Evolutionary conservation across 2,888 invertebrate genomes (phyloP).

Genomic region (Altica lythri): DNA sequence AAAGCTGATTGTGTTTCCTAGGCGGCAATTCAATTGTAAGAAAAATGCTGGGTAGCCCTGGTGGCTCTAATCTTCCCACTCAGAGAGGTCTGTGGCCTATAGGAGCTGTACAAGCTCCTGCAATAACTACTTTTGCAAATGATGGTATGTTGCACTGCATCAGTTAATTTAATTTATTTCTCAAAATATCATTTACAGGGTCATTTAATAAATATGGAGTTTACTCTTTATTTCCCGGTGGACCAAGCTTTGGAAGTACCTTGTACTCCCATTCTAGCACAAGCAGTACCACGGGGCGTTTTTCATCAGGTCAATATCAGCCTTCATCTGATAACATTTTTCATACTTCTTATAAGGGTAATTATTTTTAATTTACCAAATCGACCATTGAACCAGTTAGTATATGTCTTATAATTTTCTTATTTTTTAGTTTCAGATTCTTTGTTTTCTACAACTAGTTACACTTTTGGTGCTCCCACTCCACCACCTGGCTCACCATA

Average conservation of each 20-base stretch:
- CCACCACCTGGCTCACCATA: constrained; percentile 69
- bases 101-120: constrained; percentile 58
- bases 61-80: constrained; percentile 55
- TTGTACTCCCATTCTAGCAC: constrained; percentile 53
- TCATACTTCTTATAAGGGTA: constrained; percentile 58
- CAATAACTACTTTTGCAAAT: constrained; percentile 52
- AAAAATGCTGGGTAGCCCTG: constrained; percentile 51
- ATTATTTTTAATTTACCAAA: too few species aligned
- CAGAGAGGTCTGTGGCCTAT: constrained; percentile 59
- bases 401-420: constrained; percentile 11
- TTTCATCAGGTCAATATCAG: constrained; percentile 52
- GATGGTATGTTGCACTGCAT: constrained; percentile 50
- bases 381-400: too few species aligned
- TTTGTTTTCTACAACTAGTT: constrained; percentile 68
- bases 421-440: constrained; percentile 66
- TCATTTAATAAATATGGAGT: constrained; percentile 71
- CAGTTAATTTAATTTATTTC: constrained; percentile 6
- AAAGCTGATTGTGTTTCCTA: background rate
- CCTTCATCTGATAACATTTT: constrained; percentile 54
- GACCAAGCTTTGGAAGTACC: constrained; percentile 56
- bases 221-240: constrained; percentile 69
- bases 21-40: background rate
- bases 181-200: constrained; percentile 61
- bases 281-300: constrained; percentile 53
- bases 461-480: constrained; percentile 69